Percentiles rank a stretch among this genome's conserved stretches.
phyloP scores from a whole-genome alignment of 2,797 vertebrate species.

The Liasis olivaceus region DNA sequence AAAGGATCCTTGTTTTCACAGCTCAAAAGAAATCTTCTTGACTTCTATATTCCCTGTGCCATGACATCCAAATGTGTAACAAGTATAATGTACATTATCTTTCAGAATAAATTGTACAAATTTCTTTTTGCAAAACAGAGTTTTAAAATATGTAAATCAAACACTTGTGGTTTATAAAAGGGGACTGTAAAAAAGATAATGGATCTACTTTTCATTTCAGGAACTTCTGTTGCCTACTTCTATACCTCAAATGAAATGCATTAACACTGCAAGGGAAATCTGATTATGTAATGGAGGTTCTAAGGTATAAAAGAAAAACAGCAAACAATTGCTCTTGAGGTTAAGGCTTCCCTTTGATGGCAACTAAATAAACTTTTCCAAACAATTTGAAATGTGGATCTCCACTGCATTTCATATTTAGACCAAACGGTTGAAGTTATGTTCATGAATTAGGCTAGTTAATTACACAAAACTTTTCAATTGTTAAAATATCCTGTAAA shows the following conservation, averaged over 20 bases:
- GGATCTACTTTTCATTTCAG: neutral
- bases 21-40: slow-evolving; percentile 77
- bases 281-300: neutral
- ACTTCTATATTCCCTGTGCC: slow-evolving; percentile 65
- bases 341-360: slow-evolving; percentile 9
- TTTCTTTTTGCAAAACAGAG: slow-evolving; percentile 66
- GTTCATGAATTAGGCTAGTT: slow-evolving; percentile 70
- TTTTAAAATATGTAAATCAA: slow-evolving; percentile 41
- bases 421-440: slow-evolving; percentile 59
- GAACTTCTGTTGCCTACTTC: neutral
- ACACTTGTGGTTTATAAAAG: slow-evolving; percentile 51
- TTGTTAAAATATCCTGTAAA: slow-evolving; percentile 79
- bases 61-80: slow-evolving; percentile 68
- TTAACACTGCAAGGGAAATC: neutral
- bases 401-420: slow-evolving; percentile 55
- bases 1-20: slow-evolving; percentile 72
- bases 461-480: slow-evolving; percentile 73
- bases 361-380: slow-evolving; percentile 1
- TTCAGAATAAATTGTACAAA: slow-evolving; percentile 63
- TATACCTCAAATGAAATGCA: neutral
- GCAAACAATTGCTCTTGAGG: slow-evolving; percentile 36
- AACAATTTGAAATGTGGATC: slow-evolving; percentile 56
- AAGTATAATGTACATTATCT: slow-evolving; percentile 69
- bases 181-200: slow-evolving; percentile 48
- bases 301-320: slow-evolving; percentile 40